phyloP scores from a whole-genome alignment of 2,888 invertebrate species.

The Epirrhoe tristata region DNA sequence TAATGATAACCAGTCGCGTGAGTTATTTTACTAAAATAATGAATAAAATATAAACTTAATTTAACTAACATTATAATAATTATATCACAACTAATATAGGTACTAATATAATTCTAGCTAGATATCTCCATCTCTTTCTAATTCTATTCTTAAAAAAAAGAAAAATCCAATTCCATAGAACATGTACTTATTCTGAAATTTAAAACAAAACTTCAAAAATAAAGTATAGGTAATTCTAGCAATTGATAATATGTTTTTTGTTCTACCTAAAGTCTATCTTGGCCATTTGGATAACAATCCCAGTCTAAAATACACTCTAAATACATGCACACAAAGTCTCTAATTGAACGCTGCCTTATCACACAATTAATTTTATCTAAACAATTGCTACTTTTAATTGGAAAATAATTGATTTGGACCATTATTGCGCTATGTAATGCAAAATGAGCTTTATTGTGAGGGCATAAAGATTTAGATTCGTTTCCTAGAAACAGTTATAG shows the following conservation, averaged over 20 bases:
- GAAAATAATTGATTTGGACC: conserved; percentile 68
- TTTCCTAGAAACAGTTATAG: conserved; percentile 16
- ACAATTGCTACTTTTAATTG: conserved; percentile 55
- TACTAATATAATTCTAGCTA: not conserved
- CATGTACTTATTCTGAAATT: not conserved
- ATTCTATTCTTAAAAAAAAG: not conserved
- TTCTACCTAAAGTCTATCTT: conserved; percentile 19
- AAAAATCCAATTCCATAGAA: conserved; percentile 9
- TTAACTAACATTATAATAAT: not conserved
- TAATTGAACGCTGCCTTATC: conserved; percentile 37
- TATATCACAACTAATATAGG: conserved; percentile 11
- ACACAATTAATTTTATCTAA: conserved; percentile 42
- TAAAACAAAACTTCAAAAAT: not conserved
- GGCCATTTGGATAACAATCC: conserved; percentile 31
- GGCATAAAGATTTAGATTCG: conserved; percentile 27
- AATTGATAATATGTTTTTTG: conserved; percentile 14
- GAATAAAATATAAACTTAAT: not conserved
- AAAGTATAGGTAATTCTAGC: conserved; percentile 1
- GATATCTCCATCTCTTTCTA: conserved; percentile 1
- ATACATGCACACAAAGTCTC: conserved; percentile 23
- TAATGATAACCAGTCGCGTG: too few relatives aligned
- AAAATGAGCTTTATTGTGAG: conserved; percentile 45
- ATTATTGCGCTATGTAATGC: conserved; percentile 47
- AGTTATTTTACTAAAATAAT: not conserved
- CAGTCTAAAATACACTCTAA: conserved; percentile 31